Conservation (phyloP, 2,113 vertebrate genomes). For the Antidorcas marsupialis region DNA sequence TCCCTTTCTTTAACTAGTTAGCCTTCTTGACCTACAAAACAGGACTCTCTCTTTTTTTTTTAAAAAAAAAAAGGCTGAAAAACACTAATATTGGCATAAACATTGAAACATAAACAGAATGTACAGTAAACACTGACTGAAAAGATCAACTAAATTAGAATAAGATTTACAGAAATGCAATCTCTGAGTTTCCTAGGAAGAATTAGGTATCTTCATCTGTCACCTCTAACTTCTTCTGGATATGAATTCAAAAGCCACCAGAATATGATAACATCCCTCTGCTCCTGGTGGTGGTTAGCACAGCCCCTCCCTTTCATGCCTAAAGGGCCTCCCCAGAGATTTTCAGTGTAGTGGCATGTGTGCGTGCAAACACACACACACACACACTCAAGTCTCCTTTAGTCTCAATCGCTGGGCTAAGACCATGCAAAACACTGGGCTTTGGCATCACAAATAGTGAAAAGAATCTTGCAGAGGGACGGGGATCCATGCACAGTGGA, state of each 20-base stretch:
- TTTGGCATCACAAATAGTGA: not conserved
- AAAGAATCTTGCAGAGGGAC: not conserved
- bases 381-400: not conserved
- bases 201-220: not conserved
- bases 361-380: accelerated
- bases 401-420: not conserved
- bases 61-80: not conserved
- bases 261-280: not conserved
- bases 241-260: not conserved
- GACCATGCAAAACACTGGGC: not conserved
- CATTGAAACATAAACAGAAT: not conserved
- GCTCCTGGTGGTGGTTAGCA: not conserved
- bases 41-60: not conserved
- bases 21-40: not conserved
- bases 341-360: not conserved
- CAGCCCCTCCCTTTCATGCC: not conserved
- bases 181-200: not conserved
- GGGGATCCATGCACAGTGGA: not conserved
- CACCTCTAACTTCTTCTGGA: not conserved
- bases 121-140: not conserved
- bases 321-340: not conserved
- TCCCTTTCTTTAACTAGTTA: not conserved
- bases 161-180: not conserved
- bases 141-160: not conserved
- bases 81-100: not conserved